Base-by-base conservation (phyloP, 1,140 invertebrate genomes). In the Drosophila arizonae region DNA sequence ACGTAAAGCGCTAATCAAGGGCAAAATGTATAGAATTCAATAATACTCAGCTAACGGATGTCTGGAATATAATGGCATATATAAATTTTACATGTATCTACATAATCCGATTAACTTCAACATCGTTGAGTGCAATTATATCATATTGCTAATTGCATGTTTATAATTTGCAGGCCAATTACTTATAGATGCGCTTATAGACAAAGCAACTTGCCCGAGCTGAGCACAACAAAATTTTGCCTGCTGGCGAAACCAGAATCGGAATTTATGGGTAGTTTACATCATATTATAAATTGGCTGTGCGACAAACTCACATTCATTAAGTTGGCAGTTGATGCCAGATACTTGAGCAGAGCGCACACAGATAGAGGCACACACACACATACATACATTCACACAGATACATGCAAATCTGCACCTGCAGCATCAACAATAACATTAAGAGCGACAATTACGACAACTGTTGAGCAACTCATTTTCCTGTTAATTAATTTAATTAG, bases 401-500 rank as follows among this genome's bases (percentile, higher is more conserved):
- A 54, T 45, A 61, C 76, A 77, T 54, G 54, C 33, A 56, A 70
- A 81, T 74, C 50, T 63, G 55, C 39, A 76, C 67, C 81, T 71
- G 55, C 63, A 65, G 45, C 71, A 58, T 10, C 50, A 45, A 45
- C 28, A 55, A 33, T 46, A 46, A n/a, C 21, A 13, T 26, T 36
- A 66, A 51, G 48, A 60, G 45, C 45, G 51, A 73, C 26, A 72
- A 45, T 43, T 64, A 61, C 72, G 61, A 76, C 73, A 88, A 79
- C 63, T 77, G 76, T 84, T 84, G 70, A 87, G 50, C 79, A 84
- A 80, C 77, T 80, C 52, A 71, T 88, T 88, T 89, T 89, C 71
- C 77, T 80, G 74, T 84, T 84, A 88, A 88, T 88, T 88, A 69
- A 89, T 80, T 89, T 84, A 88, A 88, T 88, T 89, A 78, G 64